Percentiles rank a stretch among this genome's conserved stretches.
phyloP scores from a whole-genome alignment of 2,888 invertebrate species.

The Nysson spinosus region DNA sequence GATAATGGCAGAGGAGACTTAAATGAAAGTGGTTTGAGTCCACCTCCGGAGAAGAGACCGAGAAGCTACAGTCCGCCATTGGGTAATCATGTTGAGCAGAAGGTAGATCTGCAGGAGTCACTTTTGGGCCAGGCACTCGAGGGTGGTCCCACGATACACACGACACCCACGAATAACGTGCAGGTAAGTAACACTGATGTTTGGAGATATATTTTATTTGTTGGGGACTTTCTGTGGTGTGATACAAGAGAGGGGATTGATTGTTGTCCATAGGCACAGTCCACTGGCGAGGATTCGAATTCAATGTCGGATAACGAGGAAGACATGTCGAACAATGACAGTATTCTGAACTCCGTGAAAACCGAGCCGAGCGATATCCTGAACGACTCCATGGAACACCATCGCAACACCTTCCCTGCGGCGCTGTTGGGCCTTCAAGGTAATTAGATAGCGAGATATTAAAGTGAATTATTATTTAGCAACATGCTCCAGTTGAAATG shows the following conservation, averaged over 20 bases:
- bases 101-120: slow-evolving; percentile 84
- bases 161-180: slow-evolving; percentile 74
- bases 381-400: slow-evolving; percentile 83
- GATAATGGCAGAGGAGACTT: slow-evolving; percentile 79
- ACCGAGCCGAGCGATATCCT: slow-evolving; percentile 85
- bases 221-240: background rate
- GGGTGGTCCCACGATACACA: slow-evolving; percentile 84
- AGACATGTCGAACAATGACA: slow-evolving; percentile 82
- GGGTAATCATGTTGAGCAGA: slow-evolving; percentile 72
- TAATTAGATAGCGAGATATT: too few species aligned
- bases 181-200: slow-evolving; percentile 71
- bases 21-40: slow-evolving; percentile 80
- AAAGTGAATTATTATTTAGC: too few species aligned
- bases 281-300: slow-evolving; percentile 89
- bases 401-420: slow-evolving; percentile 86
- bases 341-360: slow-evolving; percentile 87
- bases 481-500: too few species aligned
- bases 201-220: background rate
- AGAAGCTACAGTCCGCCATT: slow-evolving; percentile 75
- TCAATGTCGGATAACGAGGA: slow-evolving; percentile 79
- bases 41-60: slow-evolving; percentile 78
- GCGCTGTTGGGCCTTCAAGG: slow-evolving; percentile 90
- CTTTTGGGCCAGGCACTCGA: slow-evolving; percentile 88
- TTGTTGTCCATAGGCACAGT: slow-evolving; percentile 80
- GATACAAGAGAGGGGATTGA: background rate